phyloP scores from a whole-genome alignment of 2,888 invertebrate genomes.

The Diloba caeruleocephala region DNA sequence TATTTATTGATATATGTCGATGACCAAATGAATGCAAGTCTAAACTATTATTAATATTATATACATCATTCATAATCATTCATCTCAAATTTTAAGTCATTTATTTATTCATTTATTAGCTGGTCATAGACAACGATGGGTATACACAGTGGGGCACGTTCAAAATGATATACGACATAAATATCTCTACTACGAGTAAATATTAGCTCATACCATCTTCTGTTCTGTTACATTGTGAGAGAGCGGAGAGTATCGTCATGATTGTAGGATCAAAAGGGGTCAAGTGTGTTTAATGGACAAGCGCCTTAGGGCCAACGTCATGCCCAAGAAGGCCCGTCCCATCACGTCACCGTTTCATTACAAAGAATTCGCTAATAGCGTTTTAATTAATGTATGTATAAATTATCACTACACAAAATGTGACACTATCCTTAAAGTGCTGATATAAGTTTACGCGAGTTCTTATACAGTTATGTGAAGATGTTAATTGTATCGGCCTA shows the following conservation, averaged over 20 bases:
- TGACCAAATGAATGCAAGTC: too few relatives aligned
- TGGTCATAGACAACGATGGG: too few relatives aligned
- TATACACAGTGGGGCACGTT: neutral
- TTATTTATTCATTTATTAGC: too few relatives aligned
- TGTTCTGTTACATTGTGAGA: conserved; percentile 47
- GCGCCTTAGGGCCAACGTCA: conserved; percentile 86
- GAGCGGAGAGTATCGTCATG: conserved; percentile 78
- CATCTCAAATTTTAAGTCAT: too few relatives aligned
- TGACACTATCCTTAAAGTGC: conserved; percentile 15
- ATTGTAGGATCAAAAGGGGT: conserved; percentile 89
- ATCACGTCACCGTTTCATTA: conserved; percentile 50
- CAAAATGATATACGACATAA: conserved; percentile 16
- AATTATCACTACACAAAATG: conserved; percentile 22
- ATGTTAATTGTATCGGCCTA: neutral
- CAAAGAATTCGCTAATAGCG: conserved; percentile 45
- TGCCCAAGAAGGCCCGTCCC: conserved; percentile 66
- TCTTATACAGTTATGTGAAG: neutral
- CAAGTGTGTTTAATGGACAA: conserved; percentile 88
- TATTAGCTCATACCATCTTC: conserved; percentile 43
- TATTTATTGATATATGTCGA: too few relatives aligned
- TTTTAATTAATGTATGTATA: conserved; percentile 37
- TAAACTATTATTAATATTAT: too few relatives aligned
- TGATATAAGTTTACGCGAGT: conserved; percentile 19
- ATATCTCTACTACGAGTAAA: conserved; percentile 35
- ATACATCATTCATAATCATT: too few relatives aligned